Conservation (phyloP, 2,797 vertebrate genomes). For the Aselliscus stoliczkanus region DNA sequence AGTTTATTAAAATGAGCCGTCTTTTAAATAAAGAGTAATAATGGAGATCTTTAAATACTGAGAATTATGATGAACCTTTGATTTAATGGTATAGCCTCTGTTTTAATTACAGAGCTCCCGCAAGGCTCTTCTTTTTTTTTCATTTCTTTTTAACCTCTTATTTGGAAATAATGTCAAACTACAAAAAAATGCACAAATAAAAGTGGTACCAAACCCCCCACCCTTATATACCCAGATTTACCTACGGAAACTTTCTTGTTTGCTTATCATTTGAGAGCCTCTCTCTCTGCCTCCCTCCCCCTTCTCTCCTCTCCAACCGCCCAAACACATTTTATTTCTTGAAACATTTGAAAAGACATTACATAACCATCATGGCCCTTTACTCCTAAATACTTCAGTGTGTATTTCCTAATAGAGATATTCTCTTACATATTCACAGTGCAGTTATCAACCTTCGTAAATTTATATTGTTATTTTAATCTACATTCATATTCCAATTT, state of each 20-base stretch:
- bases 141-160: neutral
- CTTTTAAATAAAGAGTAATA: neutral
- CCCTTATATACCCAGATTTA: neutral
- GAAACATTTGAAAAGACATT: neutral
- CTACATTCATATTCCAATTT: neutral
- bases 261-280: neutral
- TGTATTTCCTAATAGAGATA: neutral
- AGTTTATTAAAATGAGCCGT: neutral
- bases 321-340: neutral
- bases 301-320: neutral
- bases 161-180: conserved; percentile 8
- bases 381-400: neutral
- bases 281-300: too few relatives aligned
- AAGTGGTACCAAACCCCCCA: neutral
- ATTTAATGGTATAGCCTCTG: neutral
- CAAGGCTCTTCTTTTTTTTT: neutral
- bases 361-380: neutral
- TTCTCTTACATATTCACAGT: neutral
- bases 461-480: neutral
- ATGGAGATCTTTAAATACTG: neutral
- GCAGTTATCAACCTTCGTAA: neutral
- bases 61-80: neutral
- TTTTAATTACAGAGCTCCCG: neutral
- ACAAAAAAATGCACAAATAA: neutral
- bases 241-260: neutral